Base-by-base conservation (phyloP, 2,797 vertebrate species). In the Gymnothorax reevesii region DNA sequence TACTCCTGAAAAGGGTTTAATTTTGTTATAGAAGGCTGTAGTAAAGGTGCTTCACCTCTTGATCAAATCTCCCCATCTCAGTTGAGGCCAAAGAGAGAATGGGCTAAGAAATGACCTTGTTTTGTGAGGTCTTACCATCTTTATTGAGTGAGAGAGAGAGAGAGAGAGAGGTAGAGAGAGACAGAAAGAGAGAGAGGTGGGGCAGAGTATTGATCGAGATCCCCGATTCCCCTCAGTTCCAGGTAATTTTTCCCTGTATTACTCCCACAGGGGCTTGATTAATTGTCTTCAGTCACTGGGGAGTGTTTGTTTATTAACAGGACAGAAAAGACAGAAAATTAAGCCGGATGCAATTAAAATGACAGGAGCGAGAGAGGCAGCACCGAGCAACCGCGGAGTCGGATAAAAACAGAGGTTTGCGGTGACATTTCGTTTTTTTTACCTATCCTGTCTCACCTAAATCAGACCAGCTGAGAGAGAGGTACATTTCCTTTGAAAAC, bases 171-270 rank as follows among this genome's bases (percentile, higher is more conserved):
- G n/a, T 20, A 66, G 62, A 66, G 62, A 66, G 62, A 66, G 62
- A 20, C 5, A n/a, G 62, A n/a, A 22, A n/a, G 62, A 8, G 15
- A 15, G 62, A 33, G 8, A 4, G 55, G 25, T 27, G 33, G 57
- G 42, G 62, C 80, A 82, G 80, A 20, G 49, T 90, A 91, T 92
- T 88, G 90, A 92, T 91, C 87, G 52, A 80, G 69, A 80, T 88
- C 84, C 84, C 84, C 86, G 79, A 88, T 89, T 86, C 71, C 86
- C 59, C 57, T 54, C 52, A 73, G 62, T 17, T 52, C 62, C 83
- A 25, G 64, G 54, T 86, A 83, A 79, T 83, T 83, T 57, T 89
- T 88, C 59, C 49, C 87, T 15, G 57, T 57, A 60, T 42, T 77
- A 55, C 83, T 83, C 79, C 85, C 84, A 87, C 83, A 85, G 83